Evolutionary conservation across 2,888 invertebrate species (phyloP), one percentile per base, ranked within the genome.

Genomic region (Temnothorax ravouxi): DNA sequence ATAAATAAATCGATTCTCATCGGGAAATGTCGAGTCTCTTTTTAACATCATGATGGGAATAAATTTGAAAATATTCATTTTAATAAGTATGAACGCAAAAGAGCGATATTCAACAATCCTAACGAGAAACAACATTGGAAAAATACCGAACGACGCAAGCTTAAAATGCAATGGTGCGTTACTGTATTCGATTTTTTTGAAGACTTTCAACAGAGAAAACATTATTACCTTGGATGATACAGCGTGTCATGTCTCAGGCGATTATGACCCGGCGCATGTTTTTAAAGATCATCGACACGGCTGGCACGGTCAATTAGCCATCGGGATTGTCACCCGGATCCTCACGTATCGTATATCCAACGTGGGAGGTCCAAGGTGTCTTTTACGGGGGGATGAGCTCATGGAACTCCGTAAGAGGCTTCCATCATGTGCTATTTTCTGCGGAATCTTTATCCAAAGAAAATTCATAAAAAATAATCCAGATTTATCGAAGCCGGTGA

Each of bases 341-440:
- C 86, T 86, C 87, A 88, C 88, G 88, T 92, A 93, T 94, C 93
- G 91, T 91, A 92, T 94, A 94, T 92, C 89, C 94, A 89, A 94
- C 94, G 94, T 94, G 94, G 94, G 95, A 93, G 95, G 94, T 95
- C 94, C 92, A 74, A 75, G 85, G 86, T 89, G 88, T 94, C 94
- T 92, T 92, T 95, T 95, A 94, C 94, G 89, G 91, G 85, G 92
- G 93, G 93, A 93, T 94, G 94, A 92, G 91, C 93, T 87, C 88
- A 88, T 91, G 94, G 94, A 94, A 95, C 93, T 94, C 89, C 87
- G 88, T 94, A 94, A 94, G 94, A 95, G 94, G 94, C 94, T 94
- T 94, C 94, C 93, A 92, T 88, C 86, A 69, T 77, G 56, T 81
- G 75, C 77, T 83, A 62, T 83, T 75, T 66, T 67, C 75, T 80